Evolutionary conservation across 2,888 invertebrate species (phyloP), one percentile per base, ranked within the genome.

Genomic region (Ophion ventricosus): DNA sequence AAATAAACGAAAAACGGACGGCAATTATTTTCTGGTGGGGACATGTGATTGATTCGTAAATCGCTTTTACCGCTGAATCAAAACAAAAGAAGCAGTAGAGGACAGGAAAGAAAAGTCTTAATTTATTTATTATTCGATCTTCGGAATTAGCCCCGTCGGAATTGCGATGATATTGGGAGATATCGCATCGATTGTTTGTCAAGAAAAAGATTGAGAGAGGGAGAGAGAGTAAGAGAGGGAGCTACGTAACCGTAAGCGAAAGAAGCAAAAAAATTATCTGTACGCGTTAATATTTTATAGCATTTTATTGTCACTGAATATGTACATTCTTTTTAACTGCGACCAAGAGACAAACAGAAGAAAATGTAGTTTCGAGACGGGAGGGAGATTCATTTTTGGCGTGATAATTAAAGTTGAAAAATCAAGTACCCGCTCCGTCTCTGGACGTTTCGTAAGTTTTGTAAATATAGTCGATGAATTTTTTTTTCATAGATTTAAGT

Each of bases 61-160:
- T 77, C 74, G 82, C 86, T 86, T 83, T 85, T 87, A 87, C 87
- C 85, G 86, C 80, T 81, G 87, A 89, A 90, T 90, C 89, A 89
- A 90, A 90, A 89, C 56, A 74, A 43, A 63, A 40, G 0, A 64
- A 49, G 57, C 8, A n/a, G 23, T 43, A 7, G 43, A 49, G 17
- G 88, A 66, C n/a, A 49, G 64, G 80, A 59, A 35, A 56, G 73
- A 67, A 29, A 29, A 57, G 87, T 88, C 87, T 86, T 89, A 88
- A 90, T 87, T 90, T 90, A 90, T 90, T 91, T 90, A 90, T 91
- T 90, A 85, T 79, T 75, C 29, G 74, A 69, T 70, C 63, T 74
- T 83, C 29, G 69, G 64, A 63, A 54, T 54, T 56, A 56, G 23
- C 29, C 54, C 29, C 49, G 29, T 20, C 25, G 49, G 49, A 64